Evolutionary conservation across 37 sponge, comb jelly and placozoan species (phyloP).

Genomic region (Haliclona indistincta): DNA sequence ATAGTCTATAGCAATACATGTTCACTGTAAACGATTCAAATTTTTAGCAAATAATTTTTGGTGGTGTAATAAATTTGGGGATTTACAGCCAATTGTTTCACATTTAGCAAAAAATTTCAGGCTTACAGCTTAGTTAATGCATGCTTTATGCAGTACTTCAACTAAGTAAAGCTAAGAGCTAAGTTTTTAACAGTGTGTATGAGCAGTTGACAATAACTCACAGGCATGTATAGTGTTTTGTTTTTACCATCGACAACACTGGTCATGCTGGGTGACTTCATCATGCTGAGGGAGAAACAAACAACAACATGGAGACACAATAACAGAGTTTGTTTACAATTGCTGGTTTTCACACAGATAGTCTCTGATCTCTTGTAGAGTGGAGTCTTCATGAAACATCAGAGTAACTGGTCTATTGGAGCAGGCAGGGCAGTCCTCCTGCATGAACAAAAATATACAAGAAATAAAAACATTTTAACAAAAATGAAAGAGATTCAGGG

Average conservation of each 20-base stretch:
- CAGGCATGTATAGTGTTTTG: conserved; percentile 93
- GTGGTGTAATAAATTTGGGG: neutral
- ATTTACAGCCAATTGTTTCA: too few species aligned
- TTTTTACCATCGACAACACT: conserved; percentile 75
- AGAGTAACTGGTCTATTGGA: conserved; percentile 66
- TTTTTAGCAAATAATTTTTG: neutral
- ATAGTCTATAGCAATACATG: conserved; percentile 54
- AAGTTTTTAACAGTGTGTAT: neutral
- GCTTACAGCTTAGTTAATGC: too few species aligned
- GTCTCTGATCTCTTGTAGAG: conserved; percentile 79
- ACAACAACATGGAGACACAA: neutral
- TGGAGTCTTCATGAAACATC: conserved; percentile 67
- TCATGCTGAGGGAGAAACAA: conserved; percentile 10
- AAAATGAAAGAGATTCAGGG: too few species aligned
- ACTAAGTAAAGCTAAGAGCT: too few species aligned
- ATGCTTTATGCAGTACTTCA: too few species aligned
- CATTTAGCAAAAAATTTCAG: too few species aligned
- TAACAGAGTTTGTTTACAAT: conserved; percentile 42
- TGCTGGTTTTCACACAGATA: conserved; percentile 75
- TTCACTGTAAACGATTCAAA: neutral
- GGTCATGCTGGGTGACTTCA: conserved; percentile 82
- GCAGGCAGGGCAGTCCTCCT: conserved; percentile 95
- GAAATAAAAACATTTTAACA: neutral
- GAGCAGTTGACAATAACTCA: conserved; percentile 9
- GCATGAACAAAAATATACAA: neutral